phyloP scores from a whole-genome alignment of 2,888 invertebrate genomes.

The Fragum whitleyi region DNA sequence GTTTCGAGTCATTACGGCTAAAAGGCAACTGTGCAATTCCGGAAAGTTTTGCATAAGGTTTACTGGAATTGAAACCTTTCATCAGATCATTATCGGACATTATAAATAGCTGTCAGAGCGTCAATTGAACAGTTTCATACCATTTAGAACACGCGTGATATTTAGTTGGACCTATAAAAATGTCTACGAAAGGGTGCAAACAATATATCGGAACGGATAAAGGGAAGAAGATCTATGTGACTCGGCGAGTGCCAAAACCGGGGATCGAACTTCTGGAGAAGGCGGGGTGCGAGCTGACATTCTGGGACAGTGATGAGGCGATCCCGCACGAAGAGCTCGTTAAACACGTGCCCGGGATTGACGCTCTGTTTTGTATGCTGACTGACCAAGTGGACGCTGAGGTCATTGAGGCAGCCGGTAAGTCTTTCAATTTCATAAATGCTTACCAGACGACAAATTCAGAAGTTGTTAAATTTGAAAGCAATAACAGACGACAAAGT shows the following conservation, averaged over 20 bases:
- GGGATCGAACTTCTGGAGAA: conserved; percentile 70
- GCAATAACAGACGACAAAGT: too few relatives aligned
- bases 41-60: conserved; percentile 7
- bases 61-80: conserved; percentile 1
- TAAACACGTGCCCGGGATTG: conserved; percentile 88
- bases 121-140: not conserved
- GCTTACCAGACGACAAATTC: too few relatives aligned
- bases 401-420: conserved; percentile 90
- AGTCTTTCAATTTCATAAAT: conserved; percentile 28
- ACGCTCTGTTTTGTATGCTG: conserved; percentile 92
- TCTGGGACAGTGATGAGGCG: conserved; percentile 79
- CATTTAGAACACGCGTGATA: not conserved
- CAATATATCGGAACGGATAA: not conserved
- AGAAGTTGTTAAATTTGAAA: too few relatives aligned
- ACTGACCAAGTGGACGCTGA: conserved; percentile 93
- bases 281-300: conserved; percentile 69
- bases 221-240: conserved; percentile 75
- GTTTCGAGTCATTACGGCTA: not conserved
- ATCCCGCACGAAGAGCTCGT: conserved; percentile 88
- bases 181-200: not conserved
- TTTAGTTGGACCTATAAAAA: not conserved
- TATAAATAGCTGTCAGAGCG: not conserved
- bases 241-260: conserved; percentile 74
- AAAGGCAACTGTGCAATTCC: conserved; percentile 13
- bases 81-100: not conserved